Percentiles rank a stretch among this genome's conserved stretches.
Evolutionary conservation across 2,113 vertebrate genomes (phyloP).

Genomic region (Cairina moschata): DNA sequence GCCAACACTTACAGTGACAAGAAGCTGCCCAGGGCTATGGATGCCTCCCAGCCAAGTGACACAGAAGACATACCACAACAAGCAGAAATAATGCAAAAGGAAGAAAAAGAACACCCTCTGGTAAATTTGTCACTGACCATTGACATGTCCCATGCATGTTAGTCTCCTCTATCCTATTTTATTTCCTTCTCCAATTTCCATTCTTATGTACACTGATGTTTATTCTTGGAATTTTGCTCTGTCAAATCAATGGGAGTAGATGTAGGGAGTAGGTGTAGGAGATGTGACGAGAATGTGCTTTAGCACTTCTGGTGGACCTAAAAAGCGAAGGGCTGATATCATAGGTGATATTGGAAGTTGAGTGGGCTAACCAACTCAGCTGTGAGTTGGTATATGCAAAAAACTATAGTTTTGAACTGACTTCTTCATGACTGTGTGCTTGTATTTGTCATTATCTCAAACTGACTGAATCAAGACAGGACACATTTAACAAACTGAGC

Average conservation of each 20-base stretch:
- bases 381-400: neutral
- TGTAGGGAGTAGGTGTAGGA: neutral
- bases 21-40: neutral
- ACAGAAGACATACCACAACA: neutral
- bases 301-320: neutral
- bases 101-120: neutral
- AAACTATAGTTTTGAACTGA: neutral
- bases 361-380: neutral
- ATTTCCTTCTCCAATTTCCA: neutral
- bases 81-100: neutral
- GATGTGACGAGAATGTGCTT: neutral
- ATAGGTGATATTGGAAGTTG: neutral
- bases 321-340: neutral
- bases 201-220: constrained; percentile 13
- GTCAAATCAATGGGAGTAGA: neutral
- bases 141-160: neutral
- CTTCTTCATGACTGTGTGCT: neutral
- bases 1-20: constrained; percentile 6
- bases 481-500: neutral
- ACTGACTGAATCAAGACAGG: neutral
- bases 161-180: neutral
- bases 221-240: constrained; percentile 23
- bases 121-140: constrained; percentile 22
- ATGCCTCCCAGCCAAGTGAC: constrained; percentile 11
- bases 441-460: neutral